Base-by-base conservation (phyloP, 2,888 invertebrate species). In the Sminthurides aquaticus region DNA sequence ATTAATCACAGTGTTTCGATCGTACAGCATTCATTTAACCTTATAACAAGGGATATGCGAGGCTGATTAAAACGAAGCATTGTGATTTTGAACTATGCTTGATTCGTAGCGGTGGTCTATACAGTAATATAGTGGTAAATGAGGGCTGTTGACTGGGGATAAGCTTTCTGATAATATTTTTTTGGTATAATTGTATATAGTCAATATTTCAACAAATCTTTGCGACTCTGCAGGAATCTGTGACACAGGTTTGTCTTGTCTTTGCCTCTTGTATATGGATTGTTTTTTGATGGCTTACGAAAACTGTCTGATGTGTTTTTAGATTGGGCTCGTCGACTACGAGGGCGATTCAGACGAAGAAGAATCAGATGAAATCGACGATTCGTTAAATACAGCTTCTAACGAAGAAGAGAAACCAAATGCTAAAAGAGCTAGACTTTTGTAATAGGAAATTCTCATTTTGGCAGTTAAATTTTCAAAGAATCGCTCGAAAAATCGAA, bases 271-370 rank as follows among this genome's bases (percentile, higher is more conserved):
- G 52, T 43, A 55, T 28, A 57, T 48, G 59, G 60, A 57, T 25
- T 11, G 43, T 20, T 29, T n/a, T 49, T 27, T 63, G 62, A 57
- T 57, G 18, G 57, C 62, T 57, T 61, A 49, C 52, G 54, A 34
- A 60, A 49, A 57, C 25, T 55, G 34, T 57, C 57, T 59, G 26
- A 64, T 71, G 64, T 70, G 64, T 78, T 77, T n/a, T 27, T 78
- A 91, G 91, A 77, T 79, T 65, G 91, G 93, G 75, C 84, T 97
- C 77, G 97, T 97, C 70, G 97, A 97, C 80, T 97, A 97, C 77
- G 96, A 97, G 78, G 96, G 92, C 65, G 96, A 97, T 80, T 96
- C 95, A 0, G 96, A 97, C 77, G 96, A 96, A 57, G 76, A 75
- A 43, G 76, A 76, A 28, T 55, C 67, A 27, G 75, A 70, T 34